Evolutionary conservation across 2,888 invertebrate genomes (phyloP).

Genomic region (Drosophila recens): DNA sequence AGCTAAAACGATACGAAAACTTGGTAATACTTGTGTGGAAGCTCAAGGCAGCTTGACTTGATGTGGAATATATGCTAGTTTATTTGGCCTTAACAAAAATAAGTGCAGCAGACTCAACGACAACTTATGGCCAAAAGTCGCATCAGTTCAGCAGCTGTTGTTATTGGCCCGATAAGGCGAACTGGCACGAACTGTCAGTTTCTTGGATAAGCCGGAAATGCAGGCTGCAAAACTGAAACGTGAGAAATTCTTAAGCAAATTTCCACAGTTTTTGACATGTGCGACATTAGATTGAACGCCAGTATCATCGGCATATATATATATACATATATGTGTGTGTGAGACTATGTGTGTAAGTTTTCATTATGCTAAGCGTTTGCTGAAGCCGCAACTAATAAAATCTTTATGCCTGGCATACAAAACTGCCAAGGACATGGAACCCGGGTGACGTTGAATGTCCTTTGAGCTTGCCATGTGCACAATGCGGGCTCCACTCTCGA

Average conservation of each 20-base stretch:
- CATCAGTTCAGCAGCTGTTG: constrained; percentile 38
- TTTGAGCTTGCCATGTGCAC: constrained; percentile 43
- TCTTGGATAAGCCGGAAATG: constrained; percentile 39
- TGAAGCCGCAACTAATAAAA: constrained; percentile 67
- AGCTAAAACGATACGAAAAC: constrained; percentile 21
- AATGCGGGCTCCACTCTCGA: constrained; percentile 24
- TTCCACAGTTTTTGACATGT: constrained; percentile 71
- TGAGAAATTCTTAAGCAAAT: constrained; percentile 72
- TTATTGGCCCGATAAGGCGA: constrained; percentile 73
- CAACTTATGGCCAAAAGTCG: constrained; percentile 52
- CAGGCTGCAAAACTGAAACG: constrained; percentile 55
- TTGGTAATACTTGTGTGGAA: constrained; percentile 10
- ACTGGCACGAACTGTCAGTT: constrained; percentile 62
- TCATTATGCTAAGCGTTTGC: constrained; percentile 53
- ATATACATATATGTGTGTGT: not conserved
- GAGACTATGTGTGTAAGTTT: too few relatives aligned
- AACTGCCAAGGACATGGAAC: constrained; percentile 35
- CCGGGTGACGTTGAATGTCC: constrained; percentile 27
- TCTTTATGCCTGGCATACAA: constrained; percentile 56
- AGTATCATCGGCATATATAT: constrained; percentile 41
- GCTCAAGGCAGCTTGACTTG: constrained; percentile 27
- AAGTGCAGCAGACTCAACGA: constrained; percentile 18
- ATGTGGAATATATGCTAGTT: constrained; percentile 46
- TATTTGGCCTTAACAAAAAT: constrained; percentile 51
- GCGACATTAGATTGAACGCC: constrained; percentile 74